Base-by-base conservation (phyloP, 2,113 vertebrate species). In the Trichomycterus rosablanca region DNA sequence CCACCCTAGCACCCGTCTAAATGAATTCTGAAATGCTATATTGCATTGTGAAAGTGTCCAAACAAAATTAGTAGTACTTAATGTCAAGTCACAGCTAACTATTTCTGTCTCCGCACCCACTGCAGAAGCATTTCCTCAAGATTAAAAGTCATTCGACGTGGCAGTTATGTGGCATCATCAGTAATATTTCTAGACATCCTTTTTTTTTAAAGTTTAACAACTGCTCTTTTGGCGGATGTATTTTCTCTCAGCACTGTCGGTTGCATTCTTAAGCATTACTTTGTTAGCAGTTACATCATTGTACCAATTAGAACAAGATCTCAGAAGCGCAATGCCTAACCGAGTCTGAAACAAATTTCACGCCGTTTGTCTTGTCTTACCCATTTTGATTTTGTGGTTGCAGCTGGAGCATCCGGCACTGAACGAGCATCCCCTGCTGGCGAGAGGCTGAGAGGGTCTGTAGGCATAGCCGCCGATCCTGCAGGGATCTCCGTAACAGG, bases 381-480 rank as follows among this genome's bases (percentile, higher is more conserved):
- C 94, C 91, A 88, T 89, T 79, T 92, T 89, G 74, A 92, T 87
- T 81, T 91, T 84, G 76, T 86, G 90, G 76, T 84, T 85, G 76
- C 89, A 92, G 82, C 81, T 78, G 73, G 70, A 87, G 78, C 87
- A 88, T 56, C 89, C 86, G 1, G 86, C 20, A 28, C 77, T 84
- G 79, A 84, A 73, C 64, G 84, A 84, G 78, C 90, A 72, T 3
- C 91, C 63, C 67, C 87, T 89, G 71, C 82, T 85, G 63, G 91
- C 63, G 0, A 92, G 83, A 71, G 90, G 71, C 12, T 89, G 88
- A 78, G 93, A 51, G 44, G 89, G 79, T 51, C 90, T 84, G 40
- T 92, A 97, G 37, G 93, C 68, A 74, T 78, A 97, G 76, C 87
- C 82, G 20, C 76, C 90, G 22, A 88, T 72, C 35, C 87, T 84